Base-by-base conservation (phyloP, 2,797 vertebrate genomes). In the Lacerta agilis region DNA sequence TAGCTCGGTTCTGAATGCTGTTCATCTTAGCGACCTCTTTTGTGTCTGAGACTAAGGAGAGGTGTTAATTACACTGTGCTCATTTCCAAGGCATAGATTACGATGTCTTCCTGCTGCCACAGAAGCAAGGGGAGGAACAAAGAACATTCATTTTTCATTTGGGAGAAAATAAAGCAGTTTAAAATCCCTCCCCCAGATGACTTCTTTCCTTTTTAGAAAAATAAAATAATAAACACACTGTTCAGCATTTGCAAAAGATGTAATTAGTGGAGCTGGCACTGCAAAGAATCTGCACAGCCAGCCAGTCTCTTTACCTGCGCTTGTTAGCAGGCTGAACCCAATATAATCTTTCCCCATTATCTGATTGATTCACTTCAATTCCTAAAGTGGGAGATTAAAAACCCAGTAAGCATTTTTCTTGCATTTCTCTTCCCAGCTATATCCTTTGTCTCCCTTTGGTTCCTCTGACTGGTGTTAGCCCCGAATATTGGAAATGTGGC, bases 111-210 rank as follows among this genome's bases (percentile, higher is more conserved):
- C 92, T 78, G 79, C 83, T 86, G 90, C 78, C 89, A 76, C 77
- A 55, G 33, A 61, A 90, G 90, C 82, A 55, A 67, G 55, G 89
- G 67, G 67, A 88, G 61, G 89, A 83, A 90, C 82, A 90, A 82
- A 64, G 90, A 85, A 55, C 83, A 76, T 92, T 93, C 90, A 87
- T 29, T 58, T 83, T 85, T 80, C 71, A n/a, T 93, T 93, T 89
- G 61, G 75, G 89, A 91, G 83, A 86, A 92, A 93, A 95, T 75
- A 38, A 69, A 91, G 88, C 87, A 4, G 78, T 90, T 91, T 79
- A 64, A 92, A 76, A 67, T 61, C 55, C 82, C 0, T 45, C 49
- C 81, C 88, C 43, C 82, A 79, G 6, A 87, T 45, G 72, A 38
- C 72, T 88, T 55, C 49, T 36, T 83, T 71, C 41, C 29, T 61